Percentiles rank a stretch among this genome's conserved stretches.
These are phyloP conservation scores for Yponomeuta sedellus DNA, from an alignment of 2,888 invertebrate genomes.

Conservation along the genomic window DNA sequence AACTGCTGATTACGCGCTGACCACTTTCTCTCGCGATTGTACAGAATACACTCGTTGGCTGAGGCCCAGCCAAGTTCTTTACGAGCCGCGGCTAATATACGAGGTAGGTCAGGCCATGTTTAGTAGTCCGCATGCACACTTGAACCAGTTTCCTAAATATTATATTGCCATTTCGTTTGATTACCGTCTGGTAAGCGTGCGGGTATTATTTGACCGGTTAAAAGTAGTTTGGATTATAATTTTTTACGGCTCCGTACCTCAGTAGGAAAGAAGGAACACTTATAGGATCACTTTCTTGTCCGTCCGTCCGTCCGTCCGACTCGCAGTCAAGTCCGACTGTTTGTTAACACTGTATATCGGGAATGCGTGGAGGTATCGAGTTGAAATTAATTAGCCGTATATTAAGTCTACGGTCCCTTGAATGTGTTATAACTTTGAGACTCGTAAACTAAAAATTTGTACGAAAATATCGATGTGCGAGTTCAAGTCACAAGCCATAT, in stretches of 20 bases:
- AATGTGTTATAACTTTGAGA: too few species aligned
- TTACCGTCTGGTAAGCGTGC: neutral
- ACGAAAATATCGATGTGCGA: too few species aligned
- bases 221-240: neutral
- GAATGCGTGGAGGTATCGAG: too few species aligned
- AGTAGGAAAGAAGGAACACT: too few species aligned
- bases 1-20: neutral
- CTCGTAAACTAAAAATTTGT: too few species aligned
- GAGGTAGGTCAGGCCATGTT: conserved; percentile 10
- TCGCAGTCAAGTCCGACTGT: too few species aligned
- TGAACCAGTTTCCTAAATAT: conserved; percentile 12
- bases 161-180: neutral
- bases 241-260: neutral
- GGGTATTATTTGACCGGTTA: neutral
- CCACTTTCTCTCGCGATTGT: neutral
- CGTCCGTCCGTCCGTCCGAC: too few species aligned
- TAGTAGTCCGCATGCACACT: conserved; percentile 11
- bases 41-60: conserved; percentile 16
- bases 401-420: too few species aligned
- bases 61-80: conserved; percentile 25
- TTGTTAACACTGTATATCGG: too few species aligned
- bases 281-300: too few species aligned
- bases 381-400: too few species aligned
- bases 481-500: too few species aligned
- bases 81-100: conserved; percentile 19